phyloP scores from a whole-genome alignment of 2,888 invertebrate genomes.

The Argynnis bischoffii region DNA sequence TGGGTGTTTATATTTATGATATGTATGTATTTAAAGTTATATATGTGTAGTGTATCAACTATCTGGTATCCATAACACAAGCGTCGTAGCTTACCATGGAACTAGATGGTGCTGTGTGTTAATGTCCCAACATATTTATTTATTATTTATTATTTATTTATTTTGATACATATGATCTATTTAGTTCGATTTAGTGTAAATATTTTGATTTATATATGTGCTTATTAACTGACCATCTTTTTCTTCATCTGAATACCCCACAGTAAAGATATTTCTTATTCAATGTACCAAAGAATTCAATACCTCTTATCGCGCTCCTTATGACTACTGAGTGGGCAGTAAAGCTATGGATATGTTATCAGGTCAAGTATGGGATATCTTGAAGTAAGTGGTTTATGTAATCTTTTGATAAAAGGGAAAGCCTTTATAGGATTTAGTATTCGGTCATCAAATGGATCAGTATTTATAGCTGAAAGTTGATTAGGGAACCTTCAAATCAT shows the following conservation, averaged over 20 bases:
- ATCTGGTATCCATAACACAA: no score
- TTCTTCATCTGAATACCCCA: neutral
- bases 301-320: slow-evolving; percentile 49
- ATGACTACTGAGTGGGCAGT: slow-evolving; percentile 31
- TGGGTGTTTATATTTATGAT: no score
- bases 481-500: neutral
- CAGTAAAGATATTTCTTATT: slow-evolving; percentile 50
- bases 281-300: slow-evolving; percentile 52
- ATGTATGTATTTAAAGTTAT: no score
- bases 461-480: slow-evolving; percentile 10
- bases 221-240: neutral
- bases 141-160: no score
- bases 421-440: slow-evolving; percentile 19
- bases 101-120: no score
- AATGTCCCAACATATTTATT: no score
- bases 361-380: slow-evolving; percentile 31
- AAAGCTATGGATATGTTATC: slow-evolving; percentile 28
- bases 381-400: slow-evolving; percentile 27
- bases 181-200: neutral
- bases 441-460: slow-evolving; percentile 1
- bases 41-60: no score
- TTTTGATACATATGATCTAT: no score
- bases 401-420: slow-evolving; percentile 28
- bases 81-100: no score
- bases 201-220: neutral